Percentiles rank a stretch among this genome's conserved stretches.
These are phyloP conservation scores for Enteromius viviparus DNA, from an alignment of 2,797 vertebrate genomes.

Conservation along the genomic window DNA sequence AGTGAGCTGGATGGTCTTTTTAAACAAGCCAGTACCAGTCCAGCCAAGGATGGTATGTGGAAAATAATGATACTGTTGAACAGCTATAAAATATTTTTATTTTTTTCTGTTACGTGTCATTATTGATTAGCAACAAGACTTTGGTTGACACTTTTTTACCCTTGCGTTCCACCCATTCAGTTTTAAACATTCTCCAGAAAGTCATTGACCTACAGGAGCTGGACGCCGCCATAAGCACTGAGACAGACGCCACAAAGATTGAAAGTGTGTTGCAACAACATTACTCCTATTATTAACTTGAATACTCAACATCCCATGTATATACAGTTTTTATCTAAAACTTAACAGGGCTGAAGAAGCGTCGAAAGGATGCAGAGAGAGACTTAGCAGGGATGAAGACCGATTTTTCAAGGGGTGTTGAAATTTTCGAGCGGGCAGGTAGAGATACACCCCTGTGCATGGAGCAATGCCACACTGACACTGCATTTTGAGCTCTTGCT, in stretches of 20 bases:
- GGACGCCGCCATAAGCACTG: not conserved
- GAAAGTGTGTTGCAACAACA: constrained; percentile 7
- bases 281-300: not conserved
- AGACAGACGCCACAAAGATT: not conserved
- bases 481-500: not conserved
- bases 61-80: not conserved
- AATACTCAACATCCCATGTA: not conserved
- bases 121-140: not conserved
- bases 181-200: constrained; percentile 28
- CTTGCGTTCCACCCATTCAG: constrained; percentile 5
- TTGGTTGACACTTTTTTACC: not conserved
- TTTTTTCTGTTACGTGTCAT: not conserved
- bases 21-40: not conserved
- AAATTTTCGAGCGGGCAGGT: not conserved
- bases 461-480: constrained; percentile 20
- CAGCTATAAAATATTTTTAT: not conserved
- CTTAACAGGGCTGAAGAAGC: constrained; percentile 1
- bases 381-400: constrained; percentile 4
- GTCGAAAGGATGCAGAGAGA: not conserved
- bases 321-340: not conserved
- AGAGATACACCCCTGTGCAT: not conserved
- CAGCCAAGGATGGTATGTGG: constrained; percentile 28
- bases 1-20: constrained; percentile 1
- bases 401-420: not conserved
- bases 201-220: constrained; percentile 14